Conservation (phyloP, 2,888 invertebrate species). For the Crossocerus cetratus region DNA sequence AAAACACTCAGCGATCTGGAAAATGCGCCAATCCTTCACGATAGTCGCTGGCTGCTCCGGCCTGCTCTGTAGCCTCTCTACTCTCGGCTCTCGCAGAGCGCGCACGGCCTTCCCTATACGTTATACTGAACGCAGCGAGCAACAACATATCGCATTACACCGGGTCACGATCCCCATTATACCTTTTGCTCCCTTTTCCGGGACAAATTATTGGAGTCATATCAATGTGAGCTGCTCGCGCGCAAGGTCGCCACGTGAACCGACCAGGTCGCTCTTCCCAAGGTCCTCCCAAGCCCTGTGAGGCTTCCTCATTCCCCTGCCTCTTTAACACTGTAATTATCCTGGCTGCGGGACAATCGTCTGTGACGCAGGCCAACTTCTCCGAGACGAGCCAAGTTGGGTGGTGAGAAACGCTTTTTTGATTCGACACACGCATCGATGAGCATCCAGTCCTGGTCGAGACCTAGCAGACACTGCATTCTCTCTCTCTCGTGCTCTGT, state of each 20-base stretch:
- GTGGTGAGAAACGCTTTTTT: conserved; percentile 39
- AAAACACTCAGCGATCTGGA: conserved; percentile 8
- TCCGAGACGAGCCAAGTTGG: conserved; percentile 36
- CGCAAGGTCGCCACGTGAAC: conserved; percentile 34
- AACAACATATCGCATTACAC: conserved; percentile 60
- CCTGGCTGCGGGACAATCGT: conserved; percentile 23
- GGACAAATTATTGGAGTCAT: conserved; percentile 63
- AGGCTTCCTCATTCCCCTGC: conserved; percentile 20
- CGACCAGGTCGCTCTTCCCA: neutral
- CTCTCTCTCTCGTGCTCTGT: neutral
- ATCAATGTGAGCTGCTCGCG: conserved; percentile 35
- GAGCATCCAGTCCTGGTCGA: conserved; percentile 30
- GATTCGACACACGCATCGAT: conserved; percentile 20
- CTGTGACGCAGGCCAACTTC: conserved; percentile 17
- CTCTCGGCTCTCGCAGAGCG: too few relatives aligned
- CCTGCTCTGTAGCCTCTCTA: neutral
- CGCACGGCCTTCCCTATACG: neutral
- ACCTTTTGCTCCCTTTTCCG: conserved; percentile 46
- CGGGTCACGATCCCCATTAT: conserved; percentile 67
- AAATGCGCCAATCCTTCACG: conserved; percentile 10
- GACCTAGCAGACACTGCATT: conserved; percentile 13
- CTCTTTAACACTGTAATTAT: conserved; percentile 33
- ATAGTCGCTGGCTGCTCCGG: neutral
- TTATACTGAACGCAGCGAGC: conserved; percentile 31
- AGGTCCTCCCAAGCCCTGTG: conserved; percentile 17